Evolutionary conservation across 2,888 invertebrate genomes (phyloP), one percentile per base, ranked within the genome.

Genomic region (Ernsta delagoae): DNA sequence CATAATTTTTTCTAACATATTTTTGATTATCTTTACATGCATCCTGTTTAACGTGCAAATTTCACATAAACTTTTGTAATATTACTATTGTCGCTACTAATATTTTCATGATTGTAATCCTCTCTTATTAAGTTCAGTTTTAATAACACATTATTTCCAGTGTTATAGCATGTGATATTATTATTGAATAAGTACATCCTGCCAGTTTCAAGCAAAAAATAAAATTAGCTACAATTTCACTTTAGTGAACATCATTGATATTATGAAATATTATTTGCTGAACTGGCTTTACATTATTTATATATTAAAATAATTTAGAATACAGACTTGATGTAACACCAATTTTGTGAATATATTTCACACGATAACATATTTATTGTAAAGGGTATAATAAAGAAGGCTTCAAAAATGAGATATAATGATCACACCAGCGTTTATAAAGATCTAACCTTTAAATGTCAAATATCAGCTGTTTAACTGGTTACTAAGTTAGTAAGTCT

Each of bases 161-260:
- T 48, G 48, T 50, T 61, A 50, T 50, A 36, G 34, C 39, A 59
- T 65, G 65, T 65, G 65, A 65, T 65, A 65, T 65, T 65, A 65
- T 65, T 53, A 53, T 31, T 59, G 36, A 57, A 50, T 65, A 65
- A 59, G 59, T 34, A 59, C n/a, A 59, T 59, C 31, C 31, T 9
- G 24, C 16, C 57, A 39, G 65, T 65, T 65, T 5, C 11, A 41
- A 50, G 9, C 31, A 43, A 54, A 54, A 54, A 31, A 43, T 11
- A 31, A 31, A 3, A 31, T 54, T 31, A 31, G 24, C 11, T 11
- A 31, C 3, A 31, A 31, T 43, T 54, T 11, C 34, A 54, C n/a
- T 5, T 5, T 54, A 3, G 5, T 5, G 31, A 7, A 39, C 5
- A 4, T 39, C 7, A 39, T 39, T 39, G 39, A 39, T 39, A 39